phyloP scores from a whole-genome alignment of 2,888 invertebrate species.

The Autographa pulchrina region DNA sequence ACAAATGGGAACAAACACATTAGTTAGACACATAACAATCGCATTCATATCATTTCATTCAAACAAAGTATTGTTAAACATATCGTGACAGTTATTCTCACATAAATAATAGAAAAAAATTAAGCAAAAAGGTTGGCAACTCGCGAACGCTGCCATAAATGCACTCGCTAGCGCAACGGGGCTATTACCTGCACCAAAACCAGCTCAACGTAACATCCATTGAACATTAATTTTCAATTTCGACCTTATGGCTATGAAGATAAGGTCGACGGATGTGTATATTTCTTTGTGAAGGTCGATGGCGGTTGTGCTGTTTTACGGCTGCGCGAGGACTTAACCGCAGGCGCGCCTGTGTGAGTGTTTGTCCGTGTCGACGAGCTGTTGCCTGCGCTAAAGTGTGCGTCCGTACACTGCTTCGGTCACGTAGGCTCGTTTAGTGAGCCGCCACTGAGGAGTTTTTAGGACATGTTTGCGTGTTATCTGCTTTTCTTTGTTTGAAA shows the following conservation, averaged over 20 bases:
- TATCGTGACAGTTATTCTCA: conserved; percentile 71
- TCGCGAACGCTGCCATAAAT: conserved; percentile 84
- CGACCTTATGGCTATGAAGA: conserved; percentile 41
- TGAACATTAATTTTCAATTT: conserved; percentile 56
- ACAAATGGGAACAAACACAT: conserved; percentile 29
- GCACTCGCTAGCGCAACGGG: conserved; percentile 88
- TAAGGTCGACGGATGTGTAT: conserved; percentile 77
- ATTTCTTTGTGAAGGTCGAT: conserved; percentile 87
- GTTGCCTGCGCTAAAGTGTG: conserved; percentile 70
- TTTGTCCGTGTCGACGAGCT: conserved; percentile 65
- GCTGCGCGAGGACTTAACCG: conserved; percentile 74
- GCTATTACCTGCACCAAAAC: conserved; percentile 70
- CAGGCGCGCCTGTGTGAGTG: conserved; percentile 75
- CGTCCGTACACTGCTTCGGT: conserved; percentile 81
- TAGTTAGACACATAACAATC: conserved; percentile 38
- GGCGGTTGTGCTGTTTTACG: conserved; percentile 71
- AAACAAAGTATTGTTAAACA: conserved; percentile 64
- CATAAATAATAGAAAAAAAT: conserved; percentile 73
- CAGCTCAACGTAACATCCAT: conserved; percentile 62
- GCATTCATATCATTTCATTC: conserved; percentile 46
- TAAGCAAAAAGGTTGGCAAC: conserved; percentile 83
- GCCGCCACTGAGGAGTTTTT: conserved; percentile 70
- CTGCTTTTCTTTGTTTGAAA: conserved; percentile 71
- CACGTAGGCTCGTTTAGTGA: conserved; percentile 85
- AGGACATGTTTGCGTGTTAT: conserved; percentile 69